Evolutionary conservation across 2,888 invertebrate species (phyloP).

Genomic region (Campaea margaritaria): DNA sequence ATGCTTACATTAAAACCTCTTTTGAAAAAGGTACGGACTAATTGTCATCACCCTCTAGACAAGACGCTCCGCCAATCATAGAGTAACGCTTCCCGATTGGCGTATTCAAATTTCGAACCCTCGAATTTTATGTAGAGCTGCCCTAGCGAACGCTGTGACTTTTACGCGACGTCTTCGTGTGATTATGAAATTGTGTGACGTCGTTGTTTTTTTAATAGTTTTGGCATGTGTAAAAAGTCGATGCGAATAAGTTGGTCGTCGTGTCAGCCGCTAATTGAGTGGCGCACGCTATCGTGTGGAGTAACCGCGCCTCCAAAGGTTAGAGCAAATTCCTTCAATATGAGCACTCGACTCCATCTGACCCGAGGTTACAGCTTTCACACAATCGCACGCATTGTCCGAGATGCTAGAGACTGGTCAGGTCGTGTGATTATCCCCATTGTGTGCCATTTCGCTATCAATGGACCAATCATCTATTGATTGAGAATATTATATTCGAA

Average conservation of each 20-base stretch:
- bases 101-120: slow-evolving; percentile 70
- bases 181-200: slow-evolving; percentile 61
- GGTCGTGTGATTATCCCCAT: slow-evolving; percentile 39
- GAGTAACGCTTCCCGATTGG: slow-evolving; percentile 56
- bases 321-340: slow-evolving; percentile 66
- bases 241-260: slow-evolving; percentile 66
- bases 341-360: slow-evolving; percentile 40
- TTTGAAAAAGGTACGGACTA: slow-evolving; percentile 8
- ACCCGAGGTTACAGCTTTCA: slow-evolving; percentile 32
- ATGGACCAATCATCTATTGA: slow-evolving; percentile 44
- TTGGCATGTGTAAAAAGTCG: slow-evolving; percentile 68
- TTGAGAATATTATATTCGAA: slow-evolving; percentile 34
- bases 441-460: slow-evolving; percentile 37
- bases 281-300: slow-evolving; percentile 76
- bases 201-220: slow-evolving; percentile 49
- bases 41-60: slow-evolving; percentile 14
- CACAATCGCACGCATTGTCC: slow-evolving; percentile 37
- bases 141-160: slow-evolving; percentile 45
- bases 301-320: slow-evolving; percentile 66
- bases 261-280: slow-evolving; percentile 79
- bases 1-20: slow-evolving; percentile 2
- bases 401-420: slow-evolving; percentile 17
- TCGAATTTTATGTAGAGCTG: slow-evolving; percentile 41
- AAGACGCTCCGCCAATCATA: slow-evolving; percentile 58
- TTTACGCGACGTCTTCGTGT: slow-evolving; percentile 43